A percentile compares a stretch with the other conserved stretches of the same genome.
These are phyloP conservation scores for Sympetrum striolatum DNA, from an alignment of 2,888 invertebrate species.

Conservation along the genomic window DNA sequence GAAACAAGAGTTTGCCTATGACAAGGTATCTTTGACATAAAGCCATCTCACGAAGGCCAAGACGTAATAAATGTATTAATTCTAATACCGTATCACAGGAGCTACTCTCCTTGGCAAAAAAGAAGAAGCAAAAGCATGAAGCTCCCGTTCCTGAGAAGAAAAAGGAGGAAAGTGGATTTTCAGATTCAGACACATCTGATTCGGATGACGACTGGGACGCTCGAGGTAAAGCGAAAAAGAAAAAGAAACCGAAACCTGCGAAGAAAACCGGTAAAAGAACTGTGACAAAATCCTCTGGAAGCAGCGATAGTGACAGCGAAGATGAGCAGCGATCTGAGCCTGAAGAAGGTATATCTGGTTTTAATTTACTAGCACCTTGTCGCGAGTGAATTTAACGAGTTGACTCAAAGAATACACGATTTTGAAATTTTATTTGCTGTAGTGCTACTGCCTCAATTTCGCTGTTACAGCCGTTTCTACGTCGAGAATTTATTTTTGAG, in stretches of 20 bases:
- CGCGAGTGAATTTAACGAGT: too few relatives aligned
- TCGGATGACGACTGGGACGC: constrained; percentile 63
- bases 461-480: too few relatives aligned
- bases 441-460: too few relatives aligned
- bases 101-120: constrained; percentile 80
- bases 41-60: not conserved
- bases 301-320: constrained; percentile 59
- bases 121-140: constrained; percentile 69
- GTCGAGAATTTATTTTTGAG: too few relatives aligned
- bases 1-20: not conserved
- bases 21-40: constrained; percentile 18
- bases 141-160: constrained; percentile 51
- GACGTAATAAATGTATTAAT: not conserved
- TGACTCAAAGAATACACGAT: too few relatives aligned
- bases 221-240: constrained; percentile 57
- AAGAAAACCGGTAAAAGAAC: constrained; percentile 58
- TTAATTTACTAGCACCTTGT: too few relatives aligned
- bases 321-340: constrained; percentile 68
- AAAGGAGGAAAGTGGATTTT: constrained; percentile 51
- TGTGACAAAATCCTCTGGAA: constrained; percentile 54
- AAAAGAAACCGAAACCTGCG: constrained; percentile 58
- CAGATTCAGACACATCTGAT: constrained; percentile 63
- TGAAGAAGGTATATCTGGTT: constrained; percentile 72
- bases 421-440: too few relatives aligned
- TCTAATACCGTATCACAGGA: constrained; percentile 66